Evolutionary conservation across 1,140 invertebrate species (phyloP), one percentile per base, ranked within the genome.

Genomic region (Drosophila lacteicornis): DNA sequence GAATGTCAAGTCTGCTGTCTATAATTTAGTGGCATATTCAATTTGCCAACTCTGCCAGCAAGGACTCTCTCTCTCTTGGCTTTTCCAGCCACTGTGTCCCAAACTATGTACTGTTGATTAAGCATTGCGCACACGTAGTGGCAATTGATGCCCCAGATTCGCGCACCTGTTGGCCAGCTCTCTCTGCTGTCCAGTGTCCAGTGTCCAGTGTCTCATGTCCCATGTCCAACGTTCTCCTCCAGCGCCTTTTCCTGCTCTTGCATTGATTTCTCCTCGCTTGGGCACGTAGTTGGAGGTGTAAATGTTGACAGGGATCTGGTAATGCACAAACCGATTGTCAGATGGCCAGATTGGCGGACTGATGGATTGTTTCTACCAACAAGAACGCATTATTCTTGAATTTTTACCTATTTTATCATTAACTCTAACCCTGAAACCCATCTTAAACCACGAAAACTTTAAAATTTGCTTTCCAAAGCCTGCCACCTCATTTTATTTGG

Each of bases 121-220:
- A 75, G 56, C 66, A 86, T 86, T 86, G 70, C 67, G 68, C 76
- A 83, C 83, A 86, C 83, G 83, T 86, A 86, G 79, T 80, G 71
- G 80, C 83, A 87, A 86, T 86, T 87, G 80, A 88, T 86, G 83
- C 76, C 76, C 84, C 80, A 87, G 83, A 88, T 87, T 88, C 84
- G 80, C 65, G 67, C 83, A 87, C 84, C 83, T 87, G 84, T 87
- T 87, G 83, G 59, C 61, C 53, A 51, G 59, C 30, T 59, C 12
- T 43, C 12, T 43, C 38, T 22, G 30, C 11, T 27, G 42, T 33
- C 43, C 57, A 17, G n/a, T 9, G 25, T 58, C 36, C 46, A n/a
- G 3, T 46, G 59, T 51, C 60, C 60, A 17, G 6, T 66, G 40
- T 66, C 55, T 43, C 22, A 12, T 63, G 7, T n/a, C 30, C 15